Percentiles rank a stretch among this genome's conserved stretches.
These are phyloP conservation scores for Cariama cristata DNA, from an alignment of 2,113 vertebrate genomes.

Conservation along the genomic window DNA sequence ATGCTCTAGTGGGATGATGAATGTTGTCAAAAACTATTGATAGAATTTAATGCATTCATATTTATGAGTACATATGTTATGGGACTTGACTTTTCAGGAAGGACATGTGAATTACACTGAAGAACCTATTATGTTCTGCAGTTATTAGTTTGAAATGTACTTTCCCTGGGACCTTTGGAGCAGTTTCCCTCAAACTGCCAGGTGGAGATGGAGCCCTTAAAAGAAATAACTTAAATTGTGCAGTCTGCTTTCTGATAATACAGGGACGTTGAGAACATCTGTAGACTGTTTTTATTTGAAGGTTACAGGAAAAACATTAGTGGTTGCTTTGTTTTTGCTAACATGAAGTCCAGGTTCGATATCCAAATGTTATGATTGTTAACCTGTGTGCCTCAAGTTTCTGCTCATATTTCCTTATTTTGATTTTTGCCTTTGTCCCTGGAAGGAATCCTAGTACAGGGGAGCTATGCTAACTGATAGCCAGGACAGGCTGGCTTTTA, in stretches of 20 bases:
- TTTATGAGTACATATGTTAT: background rate
- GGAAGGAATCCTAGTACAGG: background rate
- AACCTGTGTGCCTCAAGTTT: background rate
- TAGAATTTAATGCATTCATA: background rate
- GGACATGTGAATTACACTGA: background rate
- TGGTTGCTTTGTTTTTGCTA: background rate
- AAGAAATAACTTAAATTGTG: background rate
- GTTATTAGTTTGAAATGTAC: background rate
- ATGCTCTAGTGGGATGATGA: background rate
- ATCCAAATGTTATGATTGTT: background rate
- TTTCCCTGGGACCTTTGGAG: background rate
- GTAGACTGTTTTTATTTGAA: background rate
- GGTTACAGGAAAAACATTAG: background rate
- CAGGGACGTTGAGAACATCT: background rate
- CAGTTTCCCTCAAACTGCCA: background rate
- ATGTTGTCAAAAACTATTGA: background rate
- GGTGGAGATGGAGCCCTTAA: background rate
- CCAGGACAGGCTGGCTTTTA: background rate
- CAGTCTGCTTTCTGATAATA: background rate
- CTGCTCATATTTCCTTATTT: background rate
- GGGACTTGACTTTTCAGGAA: background rate
- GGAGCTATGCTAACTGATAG: background rate
- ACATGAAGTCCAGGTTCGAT: accelerated
- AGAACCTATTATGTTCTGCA: background rate
- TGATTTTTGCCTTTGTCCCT: background rate